A percentile compares a stretch with the other conserved stretches of the same genome.
Evolutionary conservation across 2,113 vertebrate species (phyloP).

Genomic region (Mormyrus lacerda): DNA sequence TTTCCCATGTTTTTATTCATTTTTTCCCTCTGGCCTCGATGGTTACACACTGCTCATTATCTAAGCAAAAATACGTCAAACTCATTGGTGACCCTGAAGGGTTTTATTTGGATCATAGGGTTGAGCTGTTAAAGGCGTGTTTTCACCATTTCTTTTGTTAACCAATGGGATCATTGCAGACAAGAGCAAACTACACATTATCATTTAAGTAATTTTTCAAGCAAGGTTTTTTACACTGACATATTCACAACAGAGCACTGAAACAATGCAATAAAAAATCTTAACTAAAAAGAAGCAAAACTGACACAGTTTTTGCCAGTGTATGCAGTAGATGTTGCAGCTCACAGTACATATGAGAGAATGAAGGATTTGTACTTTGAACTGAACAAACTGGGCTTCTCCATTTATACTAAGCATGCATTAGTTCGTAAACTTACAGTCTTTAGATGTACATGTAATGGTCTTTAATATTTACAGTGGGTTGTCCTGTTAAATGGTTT

Average conservation of each 20-base stretch:
- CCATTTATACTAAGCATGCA: neutral
- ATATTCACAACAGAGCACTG: neutral
- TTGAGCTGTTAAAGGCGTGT: neutral
- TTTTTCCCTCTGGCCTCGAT: neutral
- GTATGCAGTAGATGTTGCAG: conserved; percentile 28
- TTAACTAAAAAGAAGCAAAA: neutral
- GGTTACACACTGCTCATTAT: neutral
- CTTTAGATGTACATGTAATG: conserved; percentile 23
- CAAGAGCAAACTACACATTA: neutral
- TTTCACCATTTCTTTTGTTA: neutral
- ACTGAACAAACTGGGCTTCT: neutral
- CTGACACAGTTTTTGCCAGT: conserved; percentile 13
- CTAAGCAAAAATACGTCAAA: neutral
- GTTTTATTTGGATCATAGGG: conserved; percentile 3
- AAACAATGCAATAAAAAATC: neutral
- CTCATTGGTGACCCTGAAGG: neutral
- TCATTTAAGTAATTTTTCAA: neutral
- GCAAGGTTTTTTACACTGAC: neutral
- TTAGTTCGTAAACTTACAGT: neutral
- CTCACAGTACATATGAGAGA: conserved; percentile 21
- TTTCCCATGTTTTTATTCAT: neutral
- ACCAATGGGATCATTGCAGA: neutral
- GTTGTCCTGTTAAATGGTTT: conserved; percentile 43
- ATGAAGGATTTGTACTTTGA: neutral
- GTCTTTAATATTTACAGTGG: conserved; percentile 43